Evolutionary conservation across 2,113 vertebrate genomes (phyloP).

Genomic region (Aix galericulata): DNA sequence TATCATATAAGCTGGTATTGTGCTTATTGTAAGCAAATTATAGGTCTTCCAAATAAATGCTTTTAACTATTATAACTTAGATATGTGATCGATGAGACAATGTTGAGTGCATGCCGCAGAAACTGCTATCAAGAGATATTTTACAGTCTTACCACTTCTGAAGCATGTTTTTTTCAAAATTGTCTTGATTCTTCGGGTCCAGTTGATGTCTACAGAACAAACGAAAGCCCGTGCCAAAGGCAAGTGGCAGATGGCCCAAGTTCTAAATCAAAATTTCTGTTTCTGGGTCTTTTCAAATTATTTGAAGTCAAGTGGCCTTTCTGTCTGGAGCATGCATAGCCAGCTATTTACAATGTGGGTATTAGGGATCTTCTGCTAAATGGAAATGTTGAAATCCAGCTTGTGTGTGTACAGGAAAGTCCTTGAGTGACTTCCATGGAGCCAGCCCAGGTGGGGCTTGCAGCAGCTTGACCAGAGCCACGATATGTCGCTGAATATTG

Average conservation of each 20-base stretch:
- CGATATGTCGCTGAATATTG: accelerated
- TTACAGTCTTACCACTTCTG: neutral
- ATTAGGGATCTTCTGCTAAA: neutral
- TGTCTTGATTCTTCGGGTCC: neutral
- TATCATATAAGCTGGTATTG: neutral
- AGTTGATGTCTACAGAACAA: neutral
- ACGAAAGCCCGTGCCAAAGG: neutral
- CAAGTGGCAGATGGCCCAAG: neutral
- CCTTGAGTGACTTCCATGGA: neutral
- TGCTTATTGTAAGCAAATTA: neutral
- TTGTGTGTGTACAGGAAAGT: accelerated
- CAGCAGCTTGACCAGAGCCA: accelerated
- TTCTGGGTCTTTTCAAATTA: neutral
- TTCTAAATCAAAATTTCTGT: neutral
- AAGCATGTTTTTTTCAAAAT: neutral
- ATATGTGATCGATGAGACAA: neutral
- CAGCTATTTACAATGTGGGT: accelerated
- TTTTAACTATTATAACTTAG: neutral
- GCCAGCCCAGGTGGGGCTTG: neutral
- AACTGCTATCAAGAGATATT: neutral
- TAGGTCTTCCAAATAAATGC: neutral
- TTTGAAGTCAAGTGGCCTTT: neutral
- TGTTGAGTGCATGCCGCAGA: neutral
- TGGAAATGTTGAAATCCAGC: neutral
- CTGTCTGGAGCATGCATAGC: neutral